Evolutionary conservation across 2,797 vertebrate species (phyloP).

Genomic region (Anguilla pacifica): DNA sequence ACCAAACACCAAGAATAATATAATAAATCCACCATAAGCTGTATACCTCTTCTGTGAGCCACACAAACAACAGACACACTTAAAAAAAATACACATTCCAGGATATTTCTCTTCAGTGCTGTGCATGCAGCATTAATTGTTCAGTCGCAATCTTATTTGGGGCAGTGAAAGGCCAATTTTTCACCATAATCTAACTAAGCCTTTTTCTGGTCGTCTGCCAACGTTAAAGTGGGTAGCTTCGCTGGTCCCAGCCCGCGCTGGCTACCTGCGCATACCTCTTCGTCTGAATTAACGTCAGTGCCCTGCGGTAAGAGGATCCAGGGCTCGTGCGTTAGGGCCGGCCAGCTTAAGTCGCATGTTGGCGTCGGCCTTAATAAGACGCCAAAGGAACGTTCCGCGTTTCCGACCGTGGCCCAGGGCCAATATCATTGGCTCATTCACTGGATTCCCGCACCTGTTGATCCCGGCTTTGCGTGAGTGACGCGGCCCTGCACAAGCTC

Average conservation of each 20-base stretch:
- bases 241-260: constrained; percentile 31
- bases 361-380: constrained; percentile 40
- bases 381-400: constrained; percentile 41
- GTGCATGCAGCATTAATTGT: constrained; percentile 15
- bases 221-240: constrained; percentile 33
- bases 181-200: constrained; percentile 47
- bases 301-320: constrained; percentile 29
- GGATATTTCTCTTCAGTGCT: constrained; percentile 14
- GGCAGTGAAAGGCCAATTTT: constrained; percentile 35
- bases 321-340: constrained; percentile 29
- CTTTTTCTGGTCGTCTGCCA: constrained; percentile 29
- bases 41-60: not conserved
- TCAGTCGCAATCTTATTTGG: constrained; percentile 9
- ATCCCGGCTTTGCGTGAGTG: not conserved
- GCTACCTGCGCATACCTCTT: constrained; percentile 41
- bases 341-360: constrained; percentile 23
- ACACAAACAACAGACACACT: not conserved
- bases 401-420: constrained; percentile 39
- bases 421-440: constrained; percentile 28
- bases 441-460: not conserved
- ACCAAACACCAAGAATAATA: not conserved
- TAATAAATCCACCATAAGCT: not conserved
- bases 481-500: not conserved
- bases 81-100: not conserved
- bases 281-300: constrained; percentile 47